Evolutionary conservation across 2,888 invertebrate species (phyloP), one percentile per base, ranked within the genome.

Genomic region (Ditula angustiorana): DNA sequence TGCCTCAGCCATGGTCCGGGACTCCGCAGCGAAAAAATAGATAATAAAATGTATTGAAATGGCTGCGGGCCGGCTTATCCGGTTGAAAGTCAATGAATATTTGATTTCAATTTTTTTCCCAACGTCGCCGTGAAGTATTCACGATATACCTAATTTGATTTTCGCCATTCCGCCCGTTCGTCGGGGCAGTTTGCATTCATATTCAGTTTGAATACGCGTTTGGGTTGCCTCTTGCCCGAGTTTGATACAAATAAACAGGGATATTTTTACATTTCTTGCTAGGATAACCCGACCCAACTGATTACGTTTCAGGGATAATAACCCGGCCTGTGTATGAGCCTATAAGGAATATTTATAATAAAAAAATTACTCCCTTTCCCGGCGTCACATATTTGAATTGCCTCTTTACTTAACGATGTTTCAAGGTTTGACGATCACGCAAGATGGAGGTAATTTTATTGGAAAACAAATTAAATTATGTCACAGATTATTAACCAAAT

Each of bases 81-180:
- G 89, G 91, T 92, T 90, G 86, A 90, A 85, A 92, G 89, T 91
- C 92, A 89, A 92, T 92, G 92, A 92, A 92, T 92, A 92, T 92
- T 92, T 92, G 92, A 92, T 92, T 92, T 92, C 92, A 92, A 92
- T 92, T 92, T 92, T 91, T 92, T 91, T 87, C 82, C 85, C 90
- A 84, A 84, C 91, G 89, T 90, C 88, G 83, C 91, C 90, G 92
- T 92, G 92, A 92, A 92, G 92, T 91, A 92, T 92, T 92, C 90
- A 87, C 90, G 90, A 92, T 85, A 90, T 92, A 92, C 92, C 92
- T 92, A 92, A 92, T 92, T 92, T 92, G 92, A 92, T 92, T 92
- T 91, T 90, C 88, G 88, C 92, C 90, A 90, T 92, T 92, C 75
- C 86, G 85, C 83, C 86, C 88, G 85, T 92, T 92, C 87, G 88